Conservation (phyloP, 2,797 vertebrate species). For the Odontamblyopus lacepedii region DNA sequence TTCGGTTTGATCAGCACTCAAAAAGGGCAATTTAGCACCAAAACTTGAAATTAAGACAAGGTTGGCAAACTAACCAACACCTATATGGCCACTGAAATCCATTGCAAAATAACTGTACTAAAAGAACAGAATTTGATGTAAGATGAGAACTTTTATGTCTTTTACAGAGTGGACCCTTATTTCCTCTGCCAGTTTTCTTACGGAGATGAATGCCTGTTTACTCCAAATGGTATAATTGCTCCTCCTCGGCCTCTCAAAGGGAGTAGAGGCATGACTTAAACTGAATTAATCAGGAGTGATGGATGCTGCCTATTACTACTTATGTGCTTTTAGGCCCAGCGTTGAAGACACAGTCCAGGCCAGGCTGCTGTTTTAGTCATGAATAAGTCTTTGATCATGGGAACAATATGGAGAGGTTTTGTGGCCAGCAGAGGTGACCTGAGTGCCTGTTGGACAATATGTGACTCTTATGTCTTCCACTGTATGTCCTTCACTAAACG, state of each 20-base stretch:
- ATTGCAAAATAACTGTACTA: background rate
- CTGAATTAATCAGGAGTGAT: slow-evolving; percentile 52
- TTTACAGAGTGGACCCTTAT: slow-evolving; percentile 6
- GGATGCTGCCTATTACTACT: slow-evolving; percentile 34
- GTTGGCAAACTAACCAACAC: background rate
- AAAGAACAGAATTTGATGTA: background rate
- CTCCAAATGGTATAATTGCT: slow-evolving; percentile 56
- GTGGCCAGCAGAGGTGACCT: slow-evolving; percentile 9
- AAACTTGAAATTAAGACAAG: background rate
- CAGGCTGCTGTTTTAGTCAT: slow-evolving; percentile 12
- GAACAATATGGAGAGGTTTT: slow-evolving; percentile 20
- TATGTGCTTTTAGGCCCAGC: slow-evolving; percentile 19
- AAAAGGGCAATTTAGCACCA: background rate
- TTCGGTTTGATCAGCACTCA: too few relatives aligned
- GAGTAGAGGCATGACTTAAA: slow-evolving; percentile 42
- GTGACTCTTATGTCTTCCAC: slow-evolving; percentile 1
- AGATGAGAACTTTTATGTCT: background rate
- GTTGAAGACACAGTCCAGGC: slow-evolving; percentile 13
- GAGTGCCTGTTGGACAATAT: slow-evolving; percentile 1
- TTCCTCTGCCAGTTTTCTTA: slow-evolving; percentile 39
- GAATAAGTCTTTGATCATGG: slow-evolving; percentile 11
- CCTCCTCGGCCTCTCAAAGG: slow-evolving; percentile 39
- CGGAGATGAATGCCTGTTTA: slow-evolving; percentile 49
- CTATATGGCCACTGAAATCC: background rate
- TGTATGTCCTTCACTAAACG: slow-evolving; percentile 12